phyloP scores from a whole-genome alignment of 1,140 invertebrate genomes.

The Rhagoletis pomonella region DNA sequence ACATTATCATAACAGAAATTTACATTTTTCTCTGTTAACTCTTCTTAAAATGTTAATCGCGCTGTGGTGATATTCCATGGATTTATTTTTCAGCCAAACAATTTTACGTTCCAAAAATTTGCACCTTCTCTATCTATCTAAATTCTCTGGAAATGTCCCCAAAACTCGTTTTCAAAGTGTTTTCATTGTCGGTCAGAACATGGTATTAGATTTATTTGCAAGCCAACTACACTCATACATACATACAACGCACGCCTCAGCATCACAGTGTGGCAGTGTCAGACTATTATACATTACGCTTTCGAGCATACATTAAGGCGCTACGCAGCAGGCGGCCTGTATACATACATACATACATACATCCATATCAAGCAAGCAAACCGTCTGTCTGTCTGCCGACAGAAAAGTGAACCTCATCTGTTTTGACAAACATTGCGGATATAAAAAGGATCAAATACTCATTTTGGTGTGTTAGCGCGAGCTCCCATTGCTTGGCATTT shows the following conservation, averaged over 20 bases:
- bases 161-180: too few species aligned
- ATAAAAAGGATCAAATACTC: slow-evolving; percentile 60
- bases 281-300: slow-evolving; percentile 43
- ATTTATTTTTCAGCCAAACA: too few species aligned
- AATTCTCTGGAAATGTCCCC: too few species aligned
- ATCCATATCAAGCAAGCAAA: background rate
- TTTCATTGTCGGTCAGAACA: too few species aligned
- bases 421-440: slow-evolving; percentile 59
- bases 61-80: too few species aligned
- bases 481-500: slow-evolving; percentile 49
- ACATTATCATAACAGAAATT: too few species aligned
- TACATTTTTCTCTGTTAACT: too few species aligned
- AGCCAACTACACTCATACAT: background rate
- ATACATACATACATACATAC: background rate
- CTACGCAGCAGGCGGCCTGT: background rate
- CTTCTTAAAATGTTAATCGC: too few species aligned
- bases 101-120: too few species aligned
- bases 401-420: slow-evolving; percentile 57
- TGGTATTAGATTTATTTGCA: too few species aligned
- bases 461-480: slow-evolving; percentile 56
- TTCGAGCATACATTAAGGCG: slow-evolving; percentile 48
- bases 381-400: background rate
- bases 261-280: slow-evolving; percentile 7
- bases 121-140: too few species aligned
- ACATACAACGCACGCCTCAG: background rate